Evolutionary conservation across 2,797 vertebrate species (phyloP), one percentile per base, ranked within the genome.

Genomic region (Arrhamphus sclerolepis): DNA sequence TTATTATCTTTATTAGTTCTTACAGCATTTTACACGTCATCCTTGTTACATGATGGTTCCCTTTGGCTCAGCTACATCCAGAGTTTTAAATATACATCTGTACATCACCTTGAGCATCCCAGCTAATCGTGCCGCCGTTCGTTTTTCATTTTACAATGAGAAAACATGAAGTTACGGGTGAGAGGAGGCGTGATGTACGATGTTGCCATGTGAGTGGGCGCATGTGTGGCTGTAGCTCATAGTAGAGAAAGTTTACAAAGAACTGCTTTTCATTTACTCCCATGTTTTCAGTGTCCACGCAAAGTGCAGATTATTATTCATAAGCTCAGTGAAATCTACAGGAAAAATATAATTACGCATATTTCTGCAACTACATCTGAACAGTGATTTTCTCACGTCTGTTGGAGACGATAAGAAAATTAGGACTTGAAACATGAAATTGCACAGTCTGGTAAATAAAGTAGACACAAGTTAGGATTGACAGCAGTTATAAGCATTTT

Each of bases 41-140:
- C 72, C 64, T 53, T 60, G 68, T 81, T 56, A 13, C 21, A 1
- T 54, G 49, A 62, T 13, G 31, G 54, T 22, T 79, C 75, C 73
- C 75, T 70, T 34, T 56, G 47, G 77, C 70, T 46, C 17, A 64
- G 51, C 72, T 61, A 16, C 34, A 76, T 65, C 59, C 66, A 49
- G 14, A 29, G 68, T 78, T 80, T 82, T 87, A 78, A 87, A 87
- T 86, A 85, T 67, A 81, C 81, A 81, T 72, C 75, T 70, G 66
- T 81, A 85, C 76, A 77, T 82, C 72, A 55, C 76, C 54, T 44
- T 6, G 16, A 57, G 76, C 69, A 75, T 78, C 82, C 62, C 41
- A 70, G 60, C 78, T 86, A 84, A 84, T 84, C 77, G 77, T 58
- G 56, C 73, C 73, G 61, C 71, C 63, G 69, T 79, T 81, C 72